Evolutionary conservation across 2,888 invertebrate genomes (phyloP), one percentile per base, ranked within the genome.

Genomic region (Thereva unica): DNA sequence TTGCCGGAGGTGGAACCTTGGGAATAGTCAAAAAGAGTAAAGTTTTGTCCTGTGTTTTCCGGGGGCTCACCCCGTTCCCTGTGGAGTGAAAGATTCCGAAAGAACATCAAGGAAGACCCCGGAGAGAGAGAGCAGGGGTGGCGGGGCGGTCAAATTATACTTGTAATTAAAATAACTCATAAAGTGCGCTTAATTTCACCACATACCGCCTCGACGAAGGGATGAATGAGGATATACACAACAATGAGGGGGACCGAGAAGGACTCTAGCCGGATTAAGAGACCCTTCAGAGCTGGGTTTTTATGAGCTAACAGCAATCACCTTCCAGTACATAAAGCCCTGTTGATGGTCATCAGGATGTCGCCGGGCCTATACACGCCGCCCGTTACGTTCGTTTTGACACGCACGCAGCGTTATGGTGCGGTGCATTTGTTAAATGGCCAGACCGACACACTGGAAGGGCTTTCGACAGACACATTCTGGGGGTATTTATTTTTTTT

Each of bases 291-390:
- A 23, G 23, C 23, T 1, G 23, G 23, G 23, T 23, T 23, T 23
- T 23, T 23, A 23, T 23, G 23, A 23, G n/a, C 37, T 7, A 6
- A 38, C 53, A 35, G 38, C 53, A 37, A 53, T 53, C 37, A 38
- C 35, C 53, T 53, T 53, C 53, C 53, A 38, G 53, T 53, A 53
- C 53, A 53, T 53, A 53, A 53, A 53, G 23, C 53, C 37, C 49
- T 34, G 34, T 34, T 37, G 23, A 6, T 23, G 23, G 23, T 23
- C 23, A 23, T 23, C 23, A 23, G 23, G 1, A 23, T 23, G 23
- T 23, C 23, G 23, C 23, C 23, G 23, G 23, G 23, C 23, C 23
- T 9, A 34, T 34, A 50, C 4, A 12, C n/a, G 50, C 50, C 10
- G 3, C 23, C 23, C 50, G 34, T 34, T 35, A 50, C 50, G 37